These are phyloP conservation scores for Dolichotis patagonum DNA, from an alignment of 2,113 vertebrate species.

Conservation along the genomic window DNA sequence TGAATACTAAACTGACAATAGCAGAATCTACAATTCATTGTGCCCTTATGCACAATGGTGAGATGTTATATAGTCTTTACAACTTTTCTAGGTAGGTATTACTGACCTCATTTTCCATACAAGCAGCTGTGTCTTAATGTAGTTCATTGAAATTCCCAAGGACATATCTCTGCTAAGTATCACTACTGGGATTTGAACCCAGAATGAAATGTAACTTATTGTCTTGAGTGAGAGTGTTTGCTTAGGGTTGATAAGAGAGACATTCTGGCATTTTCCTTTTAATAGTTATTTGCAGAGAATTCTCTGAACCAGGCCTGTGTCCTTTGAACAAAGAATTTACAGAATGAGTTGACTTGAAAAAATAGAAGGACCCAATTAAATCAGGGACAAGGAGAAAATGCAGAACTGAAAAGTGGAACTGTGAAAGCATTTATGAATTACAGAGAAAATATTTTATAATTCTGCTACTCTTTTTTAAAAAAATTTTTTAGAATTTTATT, in stretches of 20 bases:
- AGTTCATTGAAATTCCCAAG: not conserved
- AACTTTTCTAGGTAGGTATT: not conserved
- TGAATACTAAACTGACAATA: not conserved
- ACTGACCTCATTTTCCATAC: not conserved
- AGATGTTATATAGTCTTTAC: not conserved
- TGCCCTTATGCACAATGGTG: not conserved
- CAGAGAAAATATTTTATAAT: constrained; percentile 34
- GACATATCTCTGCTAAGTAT: not conserved
- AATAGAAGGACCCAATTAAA: not conserved
- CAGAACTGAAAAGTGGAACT: not conserved
- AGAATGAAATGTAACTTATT: not conserved
- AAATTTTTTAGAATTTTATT: too few relatives aligned
- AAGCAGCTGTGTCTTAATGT: not conserved
- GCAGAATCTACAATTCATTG: not conserved
- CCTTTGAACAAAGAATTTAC: constrained; percentile 41
- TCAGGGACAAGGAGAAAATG: not conserved
- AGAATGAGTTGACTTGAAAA: constrained; percentile 31
- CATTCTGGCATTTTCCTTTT: not conserved
- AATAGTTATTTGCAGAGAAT: constrained; percentile 42
- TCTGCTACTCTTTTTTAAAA: not conserved
- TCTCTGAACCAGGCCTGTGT: constrained; percentile 49
- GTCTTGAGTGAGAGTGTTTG: not conserved
- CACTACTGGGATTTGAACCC: not conserved
- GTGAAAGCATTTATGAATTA: constrained; percentile 12
- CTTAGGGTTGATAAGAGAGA: constrained; percentile 19